Base-by-base conservation (phyloP, 2,797 vertebrate species). In the Dryobates pubescens region DNA sequence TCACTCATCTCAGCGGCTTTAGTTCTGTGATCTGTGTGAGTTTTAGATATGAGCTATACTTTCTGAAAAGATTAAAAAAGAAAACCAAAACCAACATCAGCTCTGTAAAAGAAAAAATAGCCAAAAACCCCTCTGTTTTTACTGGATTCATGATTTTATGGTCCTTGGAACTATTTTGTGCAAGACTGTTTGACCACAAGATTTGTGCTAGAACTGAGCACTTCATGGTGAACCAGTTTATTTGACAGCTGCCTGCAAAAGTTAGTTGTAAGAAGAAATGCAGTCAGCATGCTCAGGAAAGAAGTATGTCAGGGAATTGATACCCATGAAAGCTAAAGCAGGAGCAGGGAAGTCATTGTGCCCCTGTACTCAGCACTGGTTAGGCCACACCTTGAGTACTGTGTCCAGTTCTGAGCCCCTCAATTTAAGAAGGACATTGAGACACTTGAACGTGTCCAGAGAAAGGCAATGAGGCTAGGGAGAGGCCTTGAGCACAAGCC, bases 121-220 rank as follows among this genome's bases (percentile, higher is more conserved):
- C 9, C 34, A 36, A 2, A 5, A 29, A 10, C 1, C 0, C 3
- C 1, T 8, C 6, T 6, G 4, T 38, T 90, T 90, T 63, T 15
- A 71, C 13, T 69, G 12, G 14, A 71, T n/a, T 54, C 58, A 2
- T 79, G 24, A 36, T 87, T 84, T 75, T 73, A 58, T 79, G 16
- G 18, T 49, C 22, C 17, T 82, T 45, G 26, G 22, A 78, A 67
- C 3, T 7, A 36, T 74, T 83, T 34, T 57, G 8, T 36, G 30
- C 83, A 69, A 58, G 80, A 74, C 29, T 47, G 20, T 57, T 10
- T 30, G 19, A 84, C 19, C 4, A 26, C 67, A 76, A 63, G 23
- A 65, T 16, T 43, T 47, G 10, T 36, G 6, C 45, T 57, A 69
- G 30, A n/a, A 27, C 23, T 41, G 32, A 81, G n/a, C 32, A 75